phyloP scores from a whole-genome alignment of 2,797 vertebrate species.

The Pseudotriccus pelzelni region DNA sequence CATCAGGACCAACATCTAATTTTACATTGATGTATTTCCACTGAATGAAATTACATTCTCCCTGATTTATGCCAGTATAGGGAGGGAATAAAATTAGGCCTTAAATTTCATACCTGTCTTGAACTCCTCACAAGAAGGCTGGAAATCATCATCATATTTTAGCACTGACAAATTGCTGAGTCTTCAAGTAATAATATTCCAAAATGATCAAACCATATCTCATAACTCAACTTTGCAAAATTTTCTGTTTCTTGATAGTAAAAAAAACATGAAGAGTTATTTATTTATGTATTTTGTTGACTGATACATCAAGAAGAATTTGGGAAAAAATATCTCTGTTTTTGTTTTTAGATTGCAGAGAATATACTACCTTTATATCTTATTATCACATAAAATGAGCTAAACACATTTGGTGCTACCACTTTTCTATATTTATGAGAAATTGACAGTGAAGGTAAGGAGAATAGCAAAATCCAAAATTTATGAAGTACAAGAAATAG shows the following conservation, averaged over 20 bases:
- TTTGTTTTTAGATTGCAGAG: not conserved
- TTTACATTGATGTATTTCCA: not conserved
- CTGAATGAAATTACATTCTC: not conserved
- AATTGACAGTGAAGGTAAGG: not conserved
- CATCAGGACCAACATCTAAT: not conserved
- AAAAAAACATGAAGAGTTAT: not conserved
- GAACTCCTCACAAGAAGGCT: not conserved
- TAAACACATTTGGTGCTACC: not conserved
- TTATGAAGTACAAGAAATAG: not conserved
- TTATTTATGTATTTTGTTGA: not conserved
- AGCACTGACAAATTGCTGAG: not conserved
- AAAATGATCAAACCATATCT: not conserved
- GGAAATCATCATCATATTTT: not conserved
- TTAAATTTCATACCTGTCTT: constrained; percentile 35
- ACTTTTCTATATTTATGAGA: not conserved
- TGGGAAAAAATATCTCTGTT: not conserved
- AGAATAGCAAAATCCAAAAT: not conserved
- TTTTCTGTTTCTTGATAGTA: not conserved
- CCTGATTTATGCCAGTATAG: not conserved
- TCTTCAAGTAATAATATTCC: not conserved
- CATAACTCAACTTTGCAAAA: not conserved
- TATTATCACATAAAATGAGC: not conserved
- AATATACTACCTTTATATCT: not conserved
- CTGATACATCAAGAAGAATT: not conserved
- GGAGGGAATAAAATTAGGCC: not conserved